Conservation (phyloP, 1,140 invertebrate genomes). For the Mylabris phalerata region DNA sequence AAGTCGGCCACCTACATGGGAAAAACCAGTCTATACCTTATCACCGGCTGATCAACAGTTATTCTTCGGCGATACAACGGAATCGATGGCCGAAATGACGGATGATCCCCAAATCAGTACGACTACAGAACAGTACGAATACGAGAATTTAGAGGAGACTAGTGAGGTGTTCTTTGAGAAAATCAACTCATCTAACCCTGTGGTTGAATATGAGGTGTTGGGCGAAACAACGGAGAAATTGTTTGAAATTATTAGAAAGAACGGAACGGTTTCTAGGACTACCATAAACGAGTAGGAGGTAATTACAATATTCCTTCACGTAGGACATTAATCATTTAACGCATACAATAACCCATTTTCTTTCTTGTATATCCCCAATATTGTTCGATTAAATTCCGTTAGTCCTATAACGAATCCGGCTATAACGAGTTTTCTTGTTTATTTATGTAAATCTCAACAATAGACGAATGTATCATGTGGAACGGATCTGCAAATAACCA, state of each 20-base stretch:
- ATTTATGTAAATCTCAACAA: no score
- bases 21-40: slow-evolving; percentile 35
- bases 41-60: slow-evolving; percentile 24
- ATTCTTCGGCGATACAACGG: slow-evolving; percentile 12
- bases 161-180: not conserved
- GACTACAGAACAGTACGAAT: not conserved
- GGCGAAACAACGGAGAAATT: slow-evolving; percentile 18
- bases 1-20: slow-evolving; percentile 40
- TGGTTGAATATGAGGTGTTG: slow-evolving; percentile 18
- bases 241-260: slow-evolving; percentile 22
- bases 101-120: not conserved
- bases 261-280: not conserved
- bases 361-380: not conserved
- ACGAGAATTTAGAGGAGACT: no score
- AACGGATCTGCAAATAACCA: no score
- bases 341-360: not conserved
- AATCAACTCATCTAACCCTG: not conserved
- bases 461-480: no score
- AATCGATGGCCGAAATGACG: not conserved
- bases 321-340: not conserved
- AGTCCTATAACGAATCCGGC: no score
- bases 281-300: not conserved
- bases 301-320: not conserved
- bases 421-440: no score
- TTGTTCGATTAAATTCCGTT: no score